Percentiles rank a stretch among this genome's conserved stretches.
Conservation (phyloP, 2,797 vertebrate genomes). For the Sebastes minor region DNA sequence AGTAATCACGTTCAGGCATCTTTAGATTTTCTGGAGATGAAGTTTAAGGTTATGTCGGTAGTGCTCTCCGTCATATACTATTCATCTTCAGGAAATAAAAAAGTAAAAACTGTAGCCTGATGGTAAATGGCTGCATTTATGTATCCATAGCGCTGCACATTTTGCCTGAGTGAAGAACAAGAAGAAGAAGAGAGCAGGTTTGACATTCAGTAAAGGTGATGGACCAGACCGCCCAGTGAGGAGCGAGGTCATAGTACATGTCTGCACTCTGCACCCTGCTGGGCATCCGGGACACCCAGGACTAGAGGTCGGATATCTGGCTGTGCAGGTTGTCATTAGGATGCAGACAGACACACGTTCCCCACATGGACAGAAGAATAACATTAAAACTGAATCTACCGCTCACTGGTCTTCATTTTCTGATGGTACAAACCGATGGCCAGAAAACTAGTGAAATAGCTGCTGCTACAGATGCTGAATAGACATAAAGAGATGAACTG, state of each 20-base stretch:
- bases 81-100: not conserved
- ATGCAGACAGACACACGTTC: slow-evolving; percentile 11
- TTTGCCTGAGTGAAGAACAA: not conserved
- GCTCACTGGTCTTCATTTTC: not conserved
- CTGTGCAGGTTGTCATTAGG: slow-evolving; percentile 11
- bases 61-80: not conserved
- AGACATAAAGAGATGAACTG: not conserved
- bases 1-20: not conserved
- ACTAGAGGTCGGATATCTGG: not conserved
- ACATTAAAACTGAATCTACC: not conserved
- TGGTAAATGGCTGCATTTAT: not conserved
- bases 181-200: not conserved
- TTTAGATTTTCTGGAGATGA: not conserved
- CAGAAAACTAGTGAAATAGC: not conserved
- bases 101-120: not conserved
- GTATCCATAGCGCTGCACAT: not conserved
- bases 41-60: not conserved
- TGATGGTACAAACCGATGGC: not conserved
- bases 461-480: not conserved
- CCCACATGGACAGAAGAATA: slow-evolving; percentile 6
- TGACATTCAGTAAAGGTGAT: slow-evolving; percentile 33
- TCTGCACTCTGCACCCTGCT: not conserved
- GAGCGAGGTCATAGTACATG: not conserved
- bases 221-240: not conserved
- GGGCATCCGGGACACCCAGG: slow-evolving; percentile 10